Percentiles rank a stretch among this genome's conserved stretches.
Conservation (phyloP, 1,140 invertebrate species). For the Ceratitis capitata region DNA sequence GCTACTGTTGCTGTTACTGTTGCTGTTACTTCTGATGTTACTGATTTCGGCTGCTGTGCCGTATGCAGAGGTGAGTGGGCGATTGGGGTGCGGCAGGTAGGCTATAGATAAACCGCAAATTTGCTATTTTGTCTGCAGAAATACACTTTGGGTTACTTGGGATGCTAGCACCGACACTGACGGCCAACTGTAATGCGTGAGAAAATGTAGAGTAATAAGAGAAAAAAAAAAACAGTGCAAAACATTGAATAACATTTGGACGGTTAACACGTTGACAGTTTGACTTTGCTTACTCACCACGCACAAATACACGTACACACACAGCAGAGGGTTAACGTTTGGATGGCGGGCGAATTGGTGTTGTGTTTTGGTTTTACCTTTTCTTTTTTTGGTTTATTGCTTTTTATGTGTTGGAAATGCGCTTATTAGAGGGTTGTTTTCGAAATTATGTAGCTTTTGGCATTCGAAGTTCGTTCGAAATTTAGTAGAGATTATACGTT, state of each 20-base stretch:
- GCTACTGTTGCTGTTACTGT: not conserved
- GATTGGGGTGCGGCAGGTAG: conserved; percentile 24
- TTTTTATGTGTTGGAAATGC: not conserved
- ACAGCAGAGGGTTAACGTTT: not conserved
- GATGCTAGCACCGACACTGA: not conserved
- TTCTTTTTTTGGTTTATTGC: not conserved
- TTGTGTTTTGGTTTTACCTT: not conserved
- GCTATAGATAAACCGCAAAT: not conserved
- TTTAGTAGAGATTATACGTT: not conserved
- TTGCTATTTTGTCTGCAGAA: not conserved
- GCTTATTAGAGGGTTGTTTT: not conserved
- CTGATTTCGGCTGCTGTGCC: not conserved
- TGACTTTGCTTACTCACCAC: conserved; percentile 34
- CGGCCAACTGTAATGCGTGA: not conserved
- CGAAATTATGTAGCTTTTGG: not conserved
- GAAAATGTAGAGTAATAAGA: not conserved
- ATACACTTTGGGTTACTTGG: not conserved
- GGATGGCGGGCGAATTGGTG: not conserved
- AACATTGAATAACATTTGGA: not conserved
- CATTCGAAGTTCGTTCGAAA: conserved; percentile 12
- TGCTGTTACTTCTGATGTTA: not conserved
- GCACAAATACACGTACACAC: not conserved
- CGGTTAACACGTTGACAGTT: not conserved
- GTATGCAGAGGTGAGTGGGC: not conserved
- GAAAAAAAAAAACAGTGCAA: not conserved